Percentiles rank a stretch among this genome's conserved stretches.
Conservation (phyloP, 2,797 vertebrate species). For the Chelidonichthys spinosus region DNA sequence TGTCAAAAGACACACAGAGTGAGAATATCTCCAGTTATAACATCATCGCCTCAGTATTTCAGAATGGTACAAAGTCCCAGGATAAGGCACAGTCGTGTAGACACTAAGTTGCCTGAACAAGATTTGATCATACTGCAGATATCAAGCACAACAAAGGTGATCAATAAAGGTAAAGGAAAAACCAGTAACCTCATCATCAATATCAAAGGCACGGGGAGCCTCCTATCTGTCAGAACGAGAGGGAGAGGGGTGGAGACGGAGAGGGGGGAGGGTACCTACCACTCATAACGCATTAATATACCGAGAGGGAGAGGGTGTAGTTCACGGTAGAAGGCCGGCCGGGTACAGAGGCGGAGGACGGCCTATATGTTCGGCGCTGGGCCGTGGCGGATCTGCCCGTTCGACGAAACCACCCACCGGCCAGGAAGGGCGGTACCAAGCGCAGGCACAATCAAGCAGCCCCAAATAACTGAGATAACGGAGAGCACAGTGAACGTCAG, state of each 20-base stretch:
- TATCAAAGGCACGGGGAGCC: conserved; percentile 64
- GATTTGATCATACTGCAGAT: conserved; percentile 41
- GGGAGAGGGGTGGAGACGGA: conserved; percentile 87
- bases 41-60: conserved; percentile 26
- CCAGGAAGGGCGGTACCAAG: conserved; percentile 86
- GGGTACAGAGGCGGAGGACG: conserved; percentile 89
- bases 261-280: conserved; percentile 96
- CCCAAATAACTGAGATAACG: conserved; percentile 74
- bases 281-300: conserved; percentile 99
- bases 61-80: conserved; percentile 34
- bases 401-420: conserved; percentile 93
- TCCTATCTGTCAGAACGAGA: conserved; percentile 72
- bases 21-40: conserved; percentile 27
- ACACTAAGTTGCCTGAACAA: conserved; percentile 59
- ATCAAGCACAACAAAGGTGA: conserved; percentile 76
- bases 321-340: conserved; percentile 93
- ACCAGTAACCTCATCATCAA: conserved; percentile 75
- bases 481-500: conserved; percentile 64
- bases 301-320: conserved; percentile 90
- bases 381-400: conserved; percentile 93
- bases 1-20: conserved; percentile 71
- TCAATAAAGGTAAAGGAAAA: conserved; percentile 73
- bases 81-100: neutral
- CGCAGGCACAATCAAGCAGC: conserved; percentile 75
- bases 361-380: conserved; percentile 94